Percentiles rank a stretch among this genome's conserved stretches.
Conservation (phyloP, 2,797 vertebrate genomes). For the Ibycter americanus region DNA sequence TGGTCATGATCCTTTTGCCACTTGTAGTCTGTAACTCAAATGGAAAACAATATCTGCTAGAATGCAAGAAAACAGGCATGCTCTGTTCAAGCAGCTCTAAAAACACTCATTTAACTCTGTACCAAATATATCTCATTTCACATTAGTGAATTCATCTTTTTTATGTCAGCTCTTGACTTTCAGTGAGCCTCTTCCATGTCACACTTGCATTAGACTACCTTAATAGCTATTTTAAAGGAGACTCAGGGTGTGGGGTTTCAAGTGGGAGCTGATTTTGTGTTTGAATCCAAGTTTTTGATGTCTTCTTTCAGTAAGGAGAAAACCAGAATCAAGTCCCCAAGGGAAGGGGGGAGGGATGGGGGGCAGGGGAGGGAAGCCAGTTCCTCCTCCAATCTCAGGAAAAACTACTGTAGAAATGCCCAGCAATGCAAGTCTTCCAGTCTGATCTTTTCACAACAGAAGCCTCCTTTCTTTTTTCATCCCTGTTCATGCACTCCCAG, state of each 20-base stretch:
- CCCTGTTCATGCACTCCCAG: fast-evolving
- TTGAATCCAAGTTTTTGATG: neutral
- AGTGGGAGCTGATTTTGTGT: neutral
- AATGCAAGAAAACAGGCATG: neutral
- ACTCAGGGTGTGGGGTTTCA: neutral
- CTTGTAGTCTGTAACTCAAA: neutral
- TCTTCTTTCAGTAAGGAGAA: neutral
- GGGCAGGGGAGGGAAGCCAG: neutral
- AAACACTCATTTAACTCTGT: neutral
- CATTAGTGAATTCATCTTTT: neutral
- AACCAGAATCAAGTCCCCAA: neutral
- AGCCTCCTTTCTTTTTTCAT: neutral
- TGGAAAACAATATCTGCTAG: neutral
- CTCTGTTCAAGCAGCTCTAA: neutral
- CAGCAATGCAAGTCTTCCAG: neutral
- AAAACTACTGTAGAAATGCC: neutral
- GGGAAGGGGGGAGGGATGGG: neutral
- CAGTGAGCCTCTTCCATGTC: neutral
- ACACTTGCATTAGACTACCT: neutral
- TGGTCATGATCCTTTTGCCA: neutral
- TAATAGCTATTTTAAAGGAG: neutral
- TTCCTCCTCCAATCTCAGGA: neutral
- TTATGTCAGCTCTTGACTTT: neutral
- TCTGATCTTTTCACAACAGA: neutral
- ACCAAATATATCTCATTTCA: neutral